Base-by-base conservation (phyloP, 2,797 vertebrate species). In the Allobates femoralis region DNA sequence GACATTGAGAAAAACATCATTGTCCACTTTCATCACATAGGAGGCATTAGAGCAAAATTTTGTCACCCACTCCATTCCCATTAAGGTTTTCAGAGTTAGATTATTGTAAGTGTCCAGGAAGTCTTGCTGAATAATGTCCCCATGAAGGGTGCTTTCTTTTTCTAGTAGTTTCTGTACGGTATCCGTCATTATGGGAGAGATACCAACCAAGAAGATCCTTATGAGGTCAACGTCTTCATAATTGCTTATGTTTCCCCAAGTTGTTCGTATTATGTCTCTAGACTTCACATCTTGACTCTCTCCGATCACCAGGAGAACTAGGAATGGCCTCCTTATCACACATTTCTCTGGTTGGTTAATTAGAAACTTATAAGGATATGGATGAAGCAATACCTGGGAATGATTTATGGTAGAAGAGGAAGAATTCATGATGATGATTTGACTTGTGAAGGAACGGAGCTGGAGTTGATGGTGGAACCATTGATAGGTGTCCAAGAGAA, bases 1-100 rank as follows among this genome's bases (percentile, higher is more conserved):
- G 41, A 95, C 8, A 32, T 96, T 97, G 46, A 95, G 89, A 90
- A 97, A 97, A 90, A 95, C 91, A 84, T 96, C 95, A 0, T 87
- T 89, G 90, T 96, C 96, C 0, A 95, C 81, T 90, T 96, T 95
- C 92, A 96, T 88, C 79, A 91, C 92, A 26, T 94, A 96, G 2
- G 23, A 19, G 16, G 93, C 93, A 10, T 77, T 50, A 15, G 91
- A 85, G 85, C 95, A 96, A 85, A 26, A 91, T 0, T 83, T 89
- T 34, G 32, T 90, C 51, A 95, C 88, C 95, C 95, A 95, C 82
- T 96, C 92, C 92, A 94, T 88, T 0, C 96, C 95, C 91, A 96
- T 91, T 89, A 95, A 90, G 0, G 94, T 95, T 91, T 96, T 96
- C 28, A 92, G 88, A 5, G 96, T 96, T 26, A 96, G 86, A 90